Percentiles rank a stretch among this genome's conserved stretches.
These are phyloP conservation scores for Venustoraphidia nigricollis DNA, from an alignment of 2,888 invertebrate genomes.

Conservation along the genomic window DNA sequence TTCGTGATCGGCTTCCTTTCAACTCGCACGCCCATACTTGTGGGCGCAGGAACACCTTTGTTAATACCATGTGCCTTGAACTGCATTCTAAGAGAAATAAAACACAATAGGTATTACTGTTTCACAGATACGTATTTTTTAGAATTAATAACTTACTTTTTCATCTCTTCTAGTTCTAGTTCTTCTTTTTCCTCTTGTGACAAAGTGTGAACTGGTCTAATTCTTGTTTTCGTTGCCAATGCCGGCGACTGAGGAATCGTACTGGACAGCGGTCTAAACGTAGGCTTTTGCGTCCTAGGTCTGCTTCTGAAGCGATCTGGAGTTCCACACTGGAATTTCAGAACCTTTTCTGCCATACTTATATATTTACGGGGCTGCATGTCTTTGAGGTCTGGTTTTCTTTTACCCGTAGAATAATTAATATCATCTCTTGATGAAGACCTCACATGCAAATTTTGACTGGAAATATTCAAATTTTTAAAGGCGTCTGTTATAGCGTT, in stretches of 20 bases:
- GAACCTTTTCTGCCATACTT: slow-evolving; percentile 36
- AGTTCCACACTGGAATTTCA: slow-evolving; percentile 33
- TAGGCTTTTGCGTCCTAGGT: slow-evolving; percentile 7
- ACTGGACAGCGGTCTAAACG: not conserved
- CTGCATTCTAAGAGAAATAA: slow-evolving; percentile 29
- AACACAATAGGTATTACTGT: slow-evolving; percentile 3
- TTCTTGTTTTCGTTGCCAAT: slow-evolving; percentile 36
- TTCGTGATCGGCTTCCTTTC: slow-evolving; percentile 38
- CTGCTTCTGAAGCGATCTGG: slow-evolving; percentile 34
- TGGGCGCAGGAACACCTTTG: slow-evolving; percentile 37
- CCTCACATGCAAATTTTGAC: too few species aligned
- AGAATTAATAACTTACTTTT: slow-evolving; percentile 27
- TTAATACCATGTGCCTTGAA: slow-evolving; percentile 53
- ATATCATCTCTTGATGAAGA: too few species aligned
- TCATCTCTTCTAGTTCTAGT: slow-evolving; percentile 44
- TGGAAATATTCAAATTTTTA: too few species aligned
- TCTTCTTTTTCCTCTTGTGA: slow-evolving; percentile 45
- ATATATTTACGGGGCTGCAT: slow-evolving; percentile 19
- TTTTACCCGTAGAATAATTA: too few species aligned
- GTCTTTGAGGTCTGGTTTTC: too few species aligned
- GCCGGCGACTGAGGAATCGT: slow-evolving; percentile 38
- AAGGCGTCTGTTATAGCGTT: too few species aligned
- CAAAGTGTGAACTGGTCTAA: slow-evolving; percentile 33
- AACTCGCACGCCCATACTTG: slow-evolving; percentile 30
- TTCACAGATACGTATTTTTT: not conserved